Base-by-base conservation (phyloP, 2,113 vertebrate species). In the Lophura nycthemera region DNA sequence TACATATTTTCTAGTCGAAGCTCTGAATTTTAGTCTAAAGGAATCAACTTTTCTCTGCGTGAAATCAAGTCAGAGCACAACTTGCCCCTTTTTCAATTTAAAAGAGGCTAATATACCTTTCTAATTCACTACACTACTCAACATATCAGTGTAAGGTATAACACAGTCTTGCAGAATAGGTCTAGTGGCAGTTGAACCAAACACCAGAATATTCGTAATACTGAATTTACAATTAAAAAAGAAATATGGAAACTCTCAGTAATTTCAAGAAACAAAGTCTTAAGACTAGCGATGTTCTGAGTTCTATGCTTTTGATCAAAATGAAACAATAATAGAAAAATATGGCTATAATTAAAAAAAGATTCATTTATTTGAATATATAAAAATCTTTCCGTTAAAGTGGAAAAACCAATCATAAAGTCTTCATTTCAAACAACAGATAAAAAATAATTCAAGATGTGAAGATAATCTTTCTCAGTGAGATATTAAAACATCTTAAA, bases 241-340 rank as follows among this genome's bases (percentile, higher is more conserved):
- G 4, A 48, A 21, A 48, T 12, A 48, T 11, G 19, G 8, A 45
- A 47, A 45, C 7, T 22, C 25, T 2, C 27, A 0, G 0, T 10
- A 25, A 25, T 42, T 54, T 83, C 13, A 65, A 77, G 11, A 24
- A 69, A 83, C n/a, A 9, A 9, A 14, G 3, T 50, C 60, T 27
- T 22, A 71, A 48, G 19, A 66, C 8, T 54, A 72, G 50, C 1
- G 8, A 4, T 47, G 65, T 42, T 70, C 24, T 67, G 36, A 63
- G 72, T 47, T 60, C 19, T 90, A 4, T 4, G 9, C 20, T 32
- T 66, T 70, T 86, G 17, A 52, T 42, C 21, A 17, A 59, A n/a
- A 45, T 60, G 50, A 54, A 81, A 27, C 3, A 86, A 30, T 5
- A 16, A 52, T 18, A 47, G 6, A 57, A 65, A 92, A 70, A 48